Base-by-base conservation (phyloP, 2,888 invertebrate species). In the Hypolimnas misippus region DNA sequence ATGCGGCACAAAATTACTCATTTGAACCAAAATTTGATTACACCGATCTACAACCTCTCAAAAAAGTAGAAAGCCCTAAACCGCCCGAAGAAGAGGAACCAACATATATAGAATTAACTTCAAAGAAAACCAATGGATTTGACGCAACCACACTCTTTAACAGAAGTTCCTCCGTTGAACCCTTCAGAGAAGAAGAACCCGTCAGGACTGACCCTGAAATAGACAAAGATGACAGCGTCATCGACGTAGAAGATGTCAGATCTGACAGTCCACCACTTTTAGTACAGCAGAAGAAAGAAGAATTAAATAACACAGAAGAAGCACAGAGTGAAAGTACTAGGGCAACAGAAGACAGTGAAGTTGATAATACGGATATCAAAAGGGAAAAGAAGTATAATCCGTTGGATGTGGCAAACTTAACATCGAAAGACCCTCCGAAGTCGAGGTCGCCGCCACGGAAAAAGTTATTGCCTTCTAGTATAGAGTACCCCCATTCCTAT, bases 381-480 rank as follows among this genome's bases (percentile, higher is more conserved):
- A 73, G 68, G 78, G 83, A 83, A 77, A 93, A 85, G 80, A 93
- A 92, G 70, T 93, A 92, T 71, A 93, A 94, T 78, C 94, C 94
- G n/a, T 79, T 94, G 60, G 94, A 94, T 76, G 94, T 94, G 10
- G 94, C 93, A 63, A 94, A 94, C 83, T 84, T 94, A 70, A 94
- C 94, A 29, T 93, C 94, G 8, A 93, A 93, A 77, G 94, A 94
- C 75, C 94, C 94, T 0, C 93, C 94, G 1, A 93, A 92, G 70
- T 87, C 89, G 4, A 84, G 83, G 54, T 87, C 91, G 3, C 90
- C 92, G 17, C 86, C 87, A 0, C 86, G 93, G 70, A 93, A 93
- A 72, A 93, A 93, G 73, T 74, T 93, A 66, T 73, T 93, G 70
- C 82, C 81, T 5, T 76, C 84, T 0, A 78, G 70, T 68, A 67